These are phyloP conservation scores for Diplolepis rosae DNA, from an alignment of 2,888 invertebrate genomes.

Conservation along the genomic window DNA sequence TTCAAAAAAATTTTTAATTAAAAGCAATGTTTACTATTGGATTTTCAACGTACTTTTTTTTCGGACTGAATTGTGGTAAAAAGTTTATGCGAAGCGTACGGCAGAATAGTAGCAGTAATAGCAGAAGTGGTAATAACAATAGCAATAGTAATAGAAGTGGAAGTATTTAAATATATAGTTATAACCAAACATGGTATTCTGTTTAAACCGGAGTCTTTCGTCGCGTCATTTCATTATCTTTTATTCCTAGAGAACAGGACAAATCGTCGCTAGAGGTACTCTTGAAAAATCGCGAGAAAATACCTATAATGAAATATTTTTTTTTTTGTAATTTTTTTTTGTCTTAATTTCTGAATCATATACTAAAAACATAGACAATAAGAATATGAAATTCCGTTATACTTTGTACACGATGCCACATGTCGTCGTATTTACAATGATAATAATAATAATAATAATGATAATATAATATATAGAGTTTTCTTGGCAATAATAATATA, in stretches of 20 bases:
- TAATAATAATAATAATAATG: conserved; percentile 51
- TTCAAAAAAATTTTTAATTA: not conserved
- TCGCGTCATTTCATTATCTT: not conserved
- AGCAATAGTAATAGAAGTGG: conserved; percentile 52
- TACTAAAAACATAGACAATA: conserved; percentile 60
- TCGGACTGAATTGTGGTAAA: not conserved
- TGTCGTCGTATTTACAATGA: conserved; percentile 52
- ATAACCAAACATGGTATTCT: conserved; percentile 47
- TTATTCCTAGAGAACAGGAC: conserved; percentile 53
- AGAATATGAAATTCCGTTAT: conserved; percentile 45
- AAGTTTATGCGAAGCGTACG: not conserved
- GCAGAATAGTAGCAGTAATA: not conserved
- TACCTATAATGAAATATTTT: conserved; percentile 30
- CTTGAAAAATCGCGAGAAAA: conserved; percentile 4
- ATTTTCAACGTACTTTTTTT: not conserved
- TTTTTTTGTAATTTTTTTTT: conserved; percentile 19
- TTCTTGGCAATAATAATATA: conserved; percentile 60
- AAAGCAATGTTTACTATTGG: too few relatives aligned
- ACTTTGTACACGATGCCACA: conserved; percentile 62
- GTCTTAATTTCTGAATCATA: conserved; percentile 31
- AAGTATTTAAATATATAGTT: conserved; percentile 29
- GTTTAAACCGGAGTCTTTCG: conserved; percentile 39
- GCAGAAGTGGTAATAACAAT: conserved; percentile 45
- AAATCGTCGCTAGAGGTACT: conserved; percentile 38
- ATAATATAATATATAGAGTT: conserved; percentile 54